Evolutionary conservation across 2,113 vertebrate species (phyloP), one percentile per base, ranked within the genome.

Genomic region (Scomber colias): DNA sequence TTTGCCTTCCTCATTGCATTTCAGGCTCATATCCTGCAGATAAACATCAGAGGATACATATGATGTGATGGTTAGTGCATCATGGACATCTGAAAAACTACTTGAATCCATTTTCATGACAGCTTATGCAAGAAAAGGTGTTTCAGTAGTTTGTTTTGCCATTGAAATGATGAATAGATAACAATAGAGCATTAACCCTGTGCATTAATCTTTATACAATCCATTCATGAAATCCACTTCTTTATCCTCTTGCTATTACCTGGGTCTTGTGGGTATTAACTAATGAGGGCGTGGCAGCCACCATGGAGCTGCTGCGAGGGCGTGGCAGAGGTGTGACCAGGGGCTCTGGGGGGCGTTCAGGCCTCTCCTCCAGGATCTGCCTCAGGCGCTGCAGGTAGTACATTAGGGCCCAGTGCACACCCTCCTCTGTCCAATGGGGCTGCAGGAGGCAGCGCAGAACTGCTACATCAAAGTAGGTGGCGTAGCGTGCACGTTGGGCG

Each of bases 241-340:
- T 11, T 27, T 1, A 1, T 27, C 46, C 21, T 27, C 12, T 13
- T 21, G 4, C 2, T 11, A 0, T 16, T 60, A 98, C 98, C 95
- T 99, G 98, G 13, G 97, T 99, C 93, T 98, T 99, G 91, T 99
- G 98, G 4, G 98, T 99, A 84, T 99, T 99, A 87, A 99, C 98
- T 78, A 99, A 90, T 0, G 97, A 99, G 1, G 98, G 98, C 0
- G 98, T 93, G 3, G 97, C 96, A 0, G 98, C 98, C 91, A 99
- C 98, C 98, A 99, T 99, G 16, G 98, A 99, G 91, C 97, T 99
- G 87, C 98, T 99, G 59, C 98, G 96, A 0, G 98, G 98, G 13
- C 98, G 95, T 0, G 97, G 96, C 74, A 98, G 90, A 40, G 96
- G 96, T 1, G 93, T 82, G 7, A 96, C 78, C 53, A 96, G 94